Conservation (phyloP, 2,113 vertebrate genomes). For the Hipposideros armiger region DNA sequence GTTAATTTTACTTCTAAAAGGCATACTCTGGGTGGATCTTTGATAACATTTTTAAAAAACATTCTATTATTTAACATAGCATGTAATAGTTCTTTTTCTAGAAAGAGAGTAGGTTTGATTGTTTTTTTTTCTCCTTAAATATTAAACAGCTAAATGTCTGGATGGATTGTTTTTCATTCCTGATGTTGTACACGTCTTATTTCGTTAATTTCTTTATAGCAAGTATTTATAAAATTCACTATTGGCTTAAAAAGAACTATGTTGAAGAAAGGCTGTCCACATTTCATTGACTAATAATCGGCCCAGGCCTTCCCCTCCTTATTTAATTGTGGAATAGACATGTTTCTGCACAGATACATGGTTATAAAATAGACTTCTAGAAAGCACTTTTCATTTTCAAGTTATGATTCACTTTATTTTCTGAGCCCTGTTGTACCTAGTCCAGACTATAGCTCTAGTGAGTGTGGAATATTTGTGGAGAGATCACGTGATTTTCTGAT, state of each 20-base stretch:
- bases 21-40: background rate
- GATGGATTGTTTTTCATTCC: background rate
- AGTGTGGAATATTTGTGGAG: background rate
- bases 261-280: background rate
- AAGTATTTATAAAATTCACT: background rate
- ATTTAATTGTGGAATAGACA: background rate
- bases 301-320: background rate
- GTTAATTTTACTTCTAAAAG: background rate
- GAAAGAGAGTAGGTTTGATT: background rate
- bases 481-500: background rate
- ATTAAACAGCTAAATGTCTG: background rate
- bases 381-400: background rate
- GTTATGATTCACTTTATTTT: background rate
- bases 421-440: background rate
- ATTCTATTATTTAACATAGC: background rate
- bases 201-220: background rate
- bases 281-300: background rate
- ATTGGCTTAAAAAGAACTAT: background rate
- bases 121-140: background rate
- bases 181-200: background rate
- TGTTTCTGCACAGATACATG: background rate
- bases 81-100: background rate
- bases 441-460: background rate
- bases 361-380: background rate
- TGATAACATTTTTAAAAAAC: background rate